phyloP scores from a whole-genome alignment of 2,113 vertebrate genomes.

The Polyodon spathula region DNA sequence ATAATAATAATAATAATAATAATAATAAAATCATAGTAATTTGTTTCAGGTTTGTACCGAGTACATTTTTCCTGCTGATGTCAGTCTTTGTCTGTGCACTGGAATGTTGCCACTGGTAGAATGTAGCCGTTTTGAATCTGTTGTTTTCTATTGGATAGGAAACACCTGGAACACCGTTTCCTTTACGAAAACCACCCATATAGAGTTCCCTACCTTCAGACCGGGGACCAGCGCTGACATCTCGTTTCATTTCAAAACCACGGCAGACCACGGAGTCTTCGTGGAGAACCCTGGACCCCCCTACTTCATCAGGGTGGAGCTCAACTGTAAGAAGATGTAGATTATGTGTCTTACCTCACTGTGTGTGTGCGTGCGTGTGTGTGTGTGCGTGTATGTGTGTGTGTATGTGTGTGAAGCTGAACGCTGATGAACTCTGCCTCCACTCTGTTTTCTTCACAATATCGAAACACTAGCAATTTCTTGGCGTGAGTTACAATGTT shows the following conservation, averaged over 20 bases:
- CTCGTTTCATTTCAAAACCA: conserved; percentile 95
- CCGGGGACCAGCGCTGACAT: conserved; percentile 84
- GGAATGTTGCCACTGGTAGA: background rate
- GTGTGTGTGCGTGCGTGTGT: too few species aligned
- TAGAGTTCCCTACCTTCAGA: conserved; percentile 86
- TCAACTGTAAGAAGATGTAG: conserved; percentile 71
- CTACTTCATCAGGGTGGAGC: conserved; percentile 80
- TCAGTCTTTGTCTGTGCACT: too few species aligned
- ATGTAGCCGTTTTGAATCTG: conserved; percentile 1
- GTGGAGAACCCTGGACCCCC: conserved; percentile 75
- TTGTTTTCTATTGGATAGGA: conserved; percentile 44
- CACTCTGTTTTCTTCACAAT: background rate
- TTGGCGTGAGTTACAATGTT: background rate
- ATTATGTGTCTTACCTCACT: background rate
- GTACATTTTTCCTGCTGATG: too few species aligned
- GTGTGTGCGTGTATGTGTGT: too few species aligned
- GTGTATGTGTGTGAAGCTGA: background rate
- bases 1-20: too few species aligned
- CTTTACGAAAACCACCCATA: conserved; percentile 77
- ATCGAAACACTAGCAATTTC: too few species aligned
- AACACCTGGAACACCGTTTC: conserved; percentile 91
- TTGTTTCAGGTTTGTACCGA: too few species aligned
- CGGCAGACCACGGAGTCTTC: conserved; percentile 74
- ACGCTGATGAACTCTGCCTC: background rate
- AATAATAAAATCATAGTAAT: too few species aligned